Conservation (phyloP, 2,113 vertebrate genomes). For the Paramisgurnus dabryanus region DNA sequence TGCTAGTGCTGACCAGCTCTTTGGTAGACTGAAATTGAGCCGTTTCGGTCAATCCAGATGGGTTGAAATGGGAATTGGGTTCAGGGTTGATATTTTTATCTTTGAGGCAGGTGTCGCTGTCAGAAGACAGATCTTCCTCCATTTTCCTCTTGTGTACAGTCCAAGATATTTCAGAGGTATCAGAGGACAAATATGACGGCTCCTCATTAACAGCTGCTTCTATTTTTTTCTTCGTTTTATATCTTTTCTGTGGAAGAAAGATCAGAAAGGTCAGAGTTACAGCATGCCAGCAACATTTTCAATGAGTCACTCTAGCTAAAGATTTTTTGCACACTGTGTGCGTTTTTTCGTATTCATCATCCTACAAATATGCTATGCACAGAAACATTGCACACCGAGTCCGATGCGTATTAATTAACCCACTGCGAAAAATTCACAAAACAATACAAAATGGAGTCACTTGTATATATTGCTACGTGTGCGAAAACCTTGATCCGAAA, state of each 20-base stretch:
- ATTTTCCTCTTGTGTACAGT: constrained; percentile 37
- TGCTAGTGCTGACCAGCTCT: background rate
- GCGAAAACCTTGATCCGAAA: too few relatives aligned
- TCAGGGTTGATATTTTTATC: background rate
- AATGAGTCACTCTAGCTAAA: background rate
- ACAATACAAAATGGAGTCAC: too few relatives aligned
- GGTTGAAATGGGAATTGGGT: rapidly evolving
- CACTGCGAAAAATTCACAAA: too few relatives aligned
- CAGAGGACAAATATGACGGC: constrained; percentile 40
- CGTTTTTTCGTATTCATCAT: too few relatives aligned
- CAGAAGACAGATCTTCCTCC: constrained; percentile 26
- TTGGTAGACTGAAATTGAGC: background rate
- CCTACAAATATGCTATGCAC: too few relatives aligned
- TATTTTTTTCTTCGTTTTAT: constrained; percentile 67
- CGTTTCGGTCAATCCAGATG: constrained; percentile 7
- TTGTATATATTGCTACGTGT: too few relatives aligned
- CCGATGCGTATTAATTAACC: too few relatives aligned
- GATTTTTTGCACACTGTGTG: too few relatives aligned
- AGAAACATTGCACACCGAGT: too few relatives aligned
- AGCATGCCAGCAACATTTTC: background rate
- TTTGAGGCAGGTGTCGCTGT: constrained; percentile 57
- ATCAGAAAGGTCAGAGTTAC: background rate
- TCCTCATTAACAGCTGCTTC: constrained; percentile 39
- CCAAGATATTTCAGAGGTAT: constrained; percentile 56
- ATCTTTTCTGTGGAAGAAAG: constrained; percentile 71